Evolutionary conservation across 2,888 invertebrate species (phyloP).

Genomic region (Tetragonula carbonaria): DNA sequence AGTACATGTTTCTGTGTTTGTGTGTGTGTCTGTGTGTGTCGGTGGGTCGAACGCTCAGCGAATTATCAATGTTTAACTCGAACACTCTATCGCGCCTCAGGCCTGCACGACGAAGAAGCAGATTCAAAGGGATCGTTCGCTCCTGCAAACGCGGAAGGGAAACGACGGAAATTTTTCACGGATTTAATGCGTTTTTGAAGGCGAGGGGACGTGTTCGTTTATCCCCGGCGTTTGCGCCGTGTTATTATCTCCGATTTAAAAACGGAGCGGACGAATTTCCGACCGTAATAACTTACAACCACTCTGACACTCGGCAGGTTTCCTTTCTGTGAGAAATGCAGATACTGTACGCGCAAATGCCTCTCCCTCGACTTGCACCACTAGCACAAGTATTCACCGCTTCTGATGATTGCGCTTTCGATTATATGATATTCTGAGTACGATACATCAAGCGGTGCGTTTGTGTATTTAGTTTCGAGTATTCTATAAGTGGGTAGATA

Average conservation of each 20-base stretch:
- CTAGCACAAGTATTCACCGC: slow-evolving; percentile 34
- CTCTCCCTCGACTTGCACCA: not conserved
- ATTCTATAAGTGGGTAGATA: too few relatives aligned
- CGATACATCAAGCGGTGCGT: too few relatives aligned
- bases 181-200: slow-evolving; percentile 1
- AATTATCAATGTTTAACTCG: slow-evolving; percentile 27
- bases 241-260: not conserved
- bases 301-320: not conserved
- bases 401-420: too few relatives aligned
- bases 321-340: slow-evolving; percentile 31
- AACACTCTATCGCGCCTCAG: slow-evolving; percentile 8
- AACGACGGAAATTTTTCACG: slow-evolving; percentile 26
- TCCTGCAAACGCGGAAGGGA: slow-evolving; percentile 18
- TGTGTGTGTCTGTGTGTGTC: too few relatives aligned
- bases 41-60: not conserved
- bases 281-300: not conserved
- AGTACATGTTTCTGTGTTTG: too few relatives aligned
- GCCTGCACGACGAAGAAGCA: not conserved
- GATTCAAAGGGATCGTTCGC: slow-evolving; percentile 12
- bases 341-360: slow-evolving; percentile 10
- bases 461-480: too few relatives aligned
- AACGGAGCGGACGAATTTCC: not conserved
- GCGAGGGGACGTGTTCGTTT: not conserved
- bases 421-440: too few relatives aligned
- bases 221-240: slow-evolving; percentile 1